Conservation (phyloP, 2,797 vertebrate genomes). For the Anabacerthia variegaticeps region DNA sequence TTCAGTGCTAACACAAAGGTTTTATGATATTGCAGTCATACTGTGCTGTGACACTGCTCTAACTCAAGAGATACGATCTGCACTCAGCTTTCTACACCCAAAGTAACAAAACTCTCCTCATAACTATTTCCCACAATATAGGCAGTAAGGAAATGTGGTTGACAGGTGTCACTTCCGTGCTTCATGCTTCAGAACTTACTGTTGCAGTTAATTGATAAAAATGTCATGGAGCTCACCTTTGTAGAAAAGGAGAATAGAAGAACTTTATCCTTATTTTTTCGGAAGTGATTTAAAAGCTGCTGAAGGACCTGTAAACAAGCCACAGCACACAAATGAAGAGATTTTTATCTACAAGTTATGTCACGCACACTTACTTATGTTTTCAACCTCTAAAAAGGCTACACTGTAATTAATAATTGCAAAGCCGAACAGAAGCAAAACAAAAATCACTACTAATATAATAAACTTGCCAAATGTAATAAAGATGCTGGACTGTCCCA, state of each 20-base stretch:
- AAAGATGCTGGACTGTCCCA: not conserved
- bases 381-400: not conserved
- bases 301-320: conserved; percentile 87
- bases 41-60: not conserved
- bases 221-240: conserved; percentile 81
- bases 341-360: not conserved
- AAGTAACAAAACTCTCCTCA: not conserved
- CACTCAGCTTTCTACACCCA: not conserved
- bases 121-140: not conserved
- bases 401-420: not conserved
- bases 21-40: not conserved
- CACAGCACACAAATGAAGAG: conserved; percentile 18
- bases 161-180: not conserved
- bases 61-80: not conserved
- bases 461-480: not conserved
- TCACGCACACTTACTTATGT: not conserved
- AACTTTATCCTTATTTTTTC: conserved; percentile 88
- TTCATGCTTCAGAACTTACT: not conserved
- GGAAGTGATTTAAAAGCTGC: conserved; percentile 88
- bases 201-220: not conserved
- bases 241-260: conserved; percentile 96
- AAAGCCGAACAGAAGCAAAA: not conserved
- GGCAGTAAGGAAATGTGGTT: not conserved
- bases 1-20: not conserved
- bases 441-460: not conserved